Base-by-base conservation (phyloP, 2,113 vertebrate species). In the Anser cygnoides region DNA sequence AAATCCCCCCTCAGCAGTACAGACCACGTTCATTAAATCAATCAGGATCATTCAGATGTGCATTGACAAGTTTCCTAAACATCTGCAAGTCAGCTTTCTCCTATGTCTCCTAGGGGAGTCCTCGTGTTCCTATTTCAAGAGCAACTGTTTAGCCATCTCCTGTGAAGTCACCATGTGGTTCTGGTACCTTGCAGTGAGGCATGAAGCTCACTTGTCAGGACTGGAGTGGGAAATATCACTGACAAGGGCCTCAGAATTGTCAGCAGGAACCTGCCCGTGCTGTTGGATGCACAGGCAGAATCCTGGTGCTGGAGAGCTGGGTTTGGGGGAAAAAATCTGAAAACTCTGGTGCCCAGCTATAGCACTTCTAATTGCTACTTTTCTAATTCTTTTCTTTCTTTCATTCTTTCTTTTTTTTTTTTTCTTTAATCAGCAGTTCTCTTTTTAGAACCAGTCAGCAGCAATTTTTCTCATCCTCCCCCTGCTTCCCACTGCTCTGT, bases 11-110 rank as follows among this genome's bases (percentile, higher is more conserved):
- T 91, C 73, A 87, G 80, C 88, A 92, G 37, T 71, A 67, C 76
- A 89, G 68, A 67, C 49, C 68, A 33, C 75, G 87, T 93, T 52
- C 57, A 72, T 89, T 78, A 72, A 95, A 84, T 90, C 80, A 77
- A 1, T 93, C 83, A 39, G 72, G 89, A 86, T 78, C 73, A 52
- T 54, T 61, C 52, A 21, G 57, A 75, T 84, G 61, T 82, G 86
- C 80, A 84, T 89, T 61, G 89, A 81, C 2, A 22, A 65, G 33
- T 26, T 89, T 78, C 92, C 91, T 86, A 81, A 81, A 84, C 57
- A 28, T 91, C 89, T 93, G 55, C 52, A 75, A 93, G 52, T 93
- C 84, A 94, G 25, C 70, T 78, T 91, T 95, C 68, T 74, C 35
- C 8, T 26, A 17, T 3, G 1, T 63, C 57, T 89, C 52, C 78